Evolutionary conservation across 2,113 vertebrate genomes (phyloP).

Genomic region (Gnathonemus echidnorhynchus): DNA sequence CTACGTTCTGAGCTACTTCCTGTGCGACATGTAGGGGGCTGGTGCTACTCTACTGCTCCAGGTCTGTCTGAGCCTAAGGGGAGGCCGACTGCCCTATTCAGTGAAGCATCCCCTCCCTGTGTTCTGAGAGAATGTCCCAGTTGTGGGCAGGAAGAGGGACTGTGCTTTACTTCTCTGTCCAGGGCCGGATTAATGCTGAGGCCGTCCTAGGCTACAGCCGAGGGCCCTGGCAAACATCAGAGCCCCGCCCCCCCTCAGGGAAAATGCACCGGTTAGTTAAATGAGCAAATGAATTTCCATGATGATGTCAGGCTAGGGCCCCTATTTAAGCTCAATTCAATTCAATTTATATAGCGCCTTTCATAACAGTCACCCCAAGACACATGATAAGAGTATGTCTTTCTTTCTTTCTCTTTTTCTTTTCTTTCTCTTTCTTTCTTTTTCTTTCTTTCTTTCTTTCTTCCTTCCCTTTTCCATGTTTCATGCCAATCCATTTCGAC

Average conservation of each 20-base stretch:
- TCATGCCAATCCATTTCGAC: not conserved
- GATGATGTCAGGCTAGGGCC: not conserved
- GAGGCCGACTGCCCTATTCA: not conserved
- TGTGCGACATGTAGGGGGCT: no score
- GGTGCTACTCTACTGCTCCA: not conserved
- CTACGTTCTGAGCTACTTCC: not conserved
- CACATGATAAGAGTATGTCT: not conserved
- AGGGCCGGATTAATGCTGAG: not conserved
- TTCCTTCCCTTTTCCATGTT: not conserved
- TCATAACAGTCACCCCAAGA: not conserved
- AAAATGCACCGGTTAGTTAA: not conserved
- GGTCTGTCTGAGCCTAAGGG: not conserved
- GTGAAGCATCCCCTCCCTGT: not conserved
- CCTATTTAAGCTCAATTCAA: not conserved
- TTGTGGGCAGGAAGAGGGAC: not conserved
- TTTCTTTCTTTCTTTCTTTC: no score
- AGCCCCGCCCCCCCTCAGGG: no score
- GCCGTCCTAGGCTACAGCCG: not conserved
- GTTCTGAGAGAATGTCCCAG: not conserved
- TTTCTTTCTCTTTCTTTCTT: no score
- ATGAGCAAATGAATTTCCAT: not conserved
- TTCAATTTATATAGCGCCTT: not conserved
- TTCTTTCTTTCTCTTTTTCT: not conserved
- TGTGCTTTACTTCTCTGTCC: not conserved
- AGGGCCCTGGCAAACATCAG: not conserved